phyloP scores from a whole-genome alignment of 2,888 invertebrate genomes.

The Hololepta plana region DNA sequence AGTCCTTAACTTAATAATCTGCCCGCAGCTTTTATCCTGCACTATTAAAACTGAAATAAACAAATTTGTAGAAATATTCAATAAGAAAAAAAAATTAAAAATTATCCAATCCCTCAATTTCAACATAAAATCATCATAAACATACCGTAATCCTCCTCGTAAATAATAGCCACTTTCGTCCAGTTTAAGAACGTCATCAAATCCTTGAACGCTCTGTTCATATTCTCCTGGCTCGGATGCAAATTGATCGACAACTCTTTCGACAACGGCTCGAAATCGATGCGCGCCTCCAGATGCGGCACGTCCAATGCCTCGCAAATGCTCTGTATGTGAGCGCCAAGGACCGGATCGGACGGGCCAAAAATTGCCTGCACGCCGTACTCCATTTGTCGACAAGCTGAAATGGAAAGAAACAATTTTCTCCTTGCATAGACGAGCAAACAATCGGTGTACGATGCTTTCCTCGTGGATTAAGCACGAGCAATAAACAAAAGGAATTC shows the following conservation, averaged over 20 bases:
- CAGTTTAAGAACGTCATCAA: constrained; percentile 68
- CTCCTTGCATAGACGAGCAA: no score
- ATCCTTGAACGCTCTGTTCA: constrained; percentile 72
- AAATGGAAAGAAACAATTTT: no score
- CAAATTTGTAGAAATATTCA: no score
- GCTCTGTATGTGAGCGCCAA: constrained; percentile 71
- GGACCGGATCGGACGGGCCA: constrained; percentile 67
- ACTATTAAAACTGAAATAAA: constrained; percentile 9
- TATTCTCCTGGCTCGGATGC: constrained; percentile 64
- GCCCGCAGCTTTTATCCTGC: no score
- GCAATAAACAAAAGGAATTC: no score
- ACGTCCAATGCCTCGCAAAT: constrained; percentile 77
- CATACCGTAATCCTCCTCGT: constrained; percentile 66
- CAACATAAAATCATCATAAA: no score
- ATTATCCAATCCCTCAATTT: constrained; percentile 5
- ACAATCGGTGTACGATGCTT: no score
- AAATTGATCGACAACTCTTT: constrained; percentile 73
- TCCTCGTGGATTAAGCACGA: no score
- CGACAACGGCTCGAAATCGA: constrained; percentile 44
- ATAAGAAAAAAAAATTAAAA: no score
- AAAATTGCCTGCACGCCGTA: constrained; percentile 76
- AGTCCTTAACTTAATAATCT: no score
- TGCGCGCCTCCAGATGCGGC: constrained; percentile 70
- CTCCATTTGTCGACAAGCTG: constrained; percentile 68
- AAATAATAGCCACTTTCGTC: constrained; percentile 63